These are phyloP conservation scores for Aphaenogaster ashmeadi DNA, from an alignment of 1,140 invertebrate species.

Conservation along the genomic window DNA sequence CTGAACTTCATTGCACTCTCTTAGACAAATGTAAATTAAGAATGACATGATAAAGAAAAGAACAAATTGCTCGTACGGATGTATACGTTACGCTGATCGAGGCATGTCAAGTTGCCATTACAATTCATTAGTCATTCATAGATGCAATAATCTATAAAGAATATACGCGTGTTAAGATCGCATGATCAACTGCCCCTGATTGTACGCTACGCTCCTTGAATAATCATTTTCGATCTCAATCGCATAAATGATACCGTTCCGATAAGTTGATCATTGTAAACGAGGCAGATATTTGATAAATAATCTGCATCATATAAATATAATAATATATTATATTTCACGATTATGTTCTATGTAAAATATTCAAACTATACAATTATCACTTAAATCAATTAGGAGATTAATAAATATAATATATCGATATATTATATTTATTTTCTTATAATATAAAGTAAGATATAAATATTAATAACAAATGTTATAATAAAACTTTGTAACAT, in stretches of 20 bases:
- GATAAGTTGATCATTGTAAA: not conserved
- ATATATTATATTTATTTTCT: not conserved
- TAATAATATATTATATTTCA: not conserved
- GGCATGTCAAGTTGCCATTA: not conserved
- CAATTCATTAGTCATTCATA: conserved; percentile 21
- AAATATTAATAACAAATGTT: too few species aligned
- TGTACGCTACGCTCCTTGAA: not conserved
- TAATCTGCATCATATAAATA: not conserved
- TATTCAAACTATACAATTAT: not conserved
- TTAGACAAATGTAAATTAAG: not conserved
- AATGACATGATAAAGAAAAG: not conserved
- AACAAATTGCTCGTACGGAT: not conserved
- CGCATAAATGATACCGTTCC: not conserved
- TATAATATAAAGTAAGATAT: too few species aligned
- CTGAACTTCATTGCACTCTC: not conserved
- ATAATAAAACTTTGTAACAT: too few species aligned
- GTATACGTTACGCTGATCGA: not conserved
- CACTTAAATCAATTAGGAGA: not conserved
- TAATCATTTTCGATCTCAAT: not conserved
- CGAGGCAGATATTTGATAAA: not conserved
- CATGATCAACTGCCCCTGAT: conserved; percentile 17
- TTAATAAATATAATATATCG: not conserved
- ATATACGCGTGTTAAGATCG: conserved; percentile 26
- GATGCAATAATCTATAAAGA: not conserved
- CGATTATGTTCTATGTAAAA: too few species aligned